phyloP scores from a whole-genome alignment of 2,113 vertebrate genomes.

The Urocolius indicus region DNA sequence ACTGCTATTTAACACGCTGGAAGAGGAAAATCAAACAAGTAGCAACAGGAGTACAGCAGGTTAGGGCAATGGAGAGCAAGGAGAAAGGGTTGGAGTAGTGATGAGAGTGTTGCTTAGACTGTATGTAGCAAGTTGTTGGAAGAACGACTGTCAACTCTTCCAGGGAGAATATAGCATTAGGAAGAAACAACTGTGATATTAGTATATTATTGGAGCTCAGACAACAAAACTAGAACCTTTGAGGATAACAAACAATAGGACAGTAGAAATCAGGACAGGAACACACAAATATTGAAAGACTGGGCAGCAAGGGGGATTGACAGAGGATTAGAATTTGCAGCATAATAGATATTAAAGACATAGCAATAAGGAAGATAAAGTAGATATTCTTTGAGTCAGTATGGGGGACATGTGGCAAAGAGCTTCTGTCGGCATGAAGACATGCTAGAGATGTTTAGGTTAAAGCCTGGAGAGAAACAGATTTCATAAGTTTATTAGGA shows the following conservation, averaged over 20 bases:
- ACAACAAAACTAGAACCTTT: background rate
- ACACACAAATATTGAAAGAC: background rate
- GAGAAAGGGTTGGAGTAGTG: background rate
- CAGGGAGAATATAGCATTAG: background rate
- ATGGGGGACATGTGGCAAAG: background rate
- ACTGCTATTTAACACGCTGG: background rate
- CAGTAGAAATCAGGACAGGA: background rate
- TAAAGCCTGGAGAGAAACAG: background rate
- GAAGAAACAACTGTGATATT: background rate
- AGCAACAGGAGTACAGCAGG: background rate
- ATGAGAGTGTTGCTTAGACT: background rate
- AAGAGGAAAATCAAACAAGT: background rate
- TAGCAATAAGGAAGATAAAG: background rate
- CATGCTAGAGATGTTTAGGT: background rate
- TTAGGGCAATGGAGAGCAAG: background rate
- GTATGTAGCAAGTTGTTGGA: background rate
- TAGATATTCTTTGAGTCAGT: background rate
- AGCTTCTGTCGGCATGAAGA: background rate
- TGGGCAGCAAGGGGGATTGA: background rate
- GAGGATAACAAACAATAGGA: background rate
- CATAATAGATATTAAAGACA: background rate
- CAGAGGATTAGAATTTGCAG: background rate
- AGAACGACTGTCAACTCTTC: background rate
- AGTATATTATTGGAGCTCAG: background rate
- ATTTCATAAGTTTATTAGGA: background rate